phyloP scores from a whole-genome alignment of 1,140 invertebrate species.

The Phymastichus coffea region DNA sequence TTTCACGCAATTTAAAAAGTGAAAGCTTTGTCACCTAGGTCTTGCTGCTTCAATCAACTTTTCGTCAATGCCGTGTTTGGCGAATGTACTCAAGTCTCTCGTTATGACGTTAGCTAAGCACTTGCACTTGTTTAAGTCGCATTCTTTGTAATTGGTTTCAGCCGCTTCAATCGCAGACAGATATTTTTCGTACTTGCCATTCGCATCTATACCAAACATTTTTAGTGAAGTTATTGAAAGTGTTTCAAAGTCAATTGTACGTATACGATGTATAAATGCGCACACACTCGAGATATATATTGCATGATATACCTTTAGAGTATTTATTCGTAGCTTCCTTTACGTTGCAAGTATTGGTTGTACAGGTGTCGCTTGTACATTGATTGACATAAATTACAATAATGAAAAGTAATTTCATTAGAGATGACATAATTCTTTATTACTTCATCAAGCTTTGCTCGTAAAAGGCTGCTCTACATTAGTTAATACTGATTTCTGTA shows the following conservation, averaged over 20 bases:
- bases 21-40: slow-evolving; percentile 53
- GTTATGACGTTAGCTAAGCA: slow-evolving; percentile 68
- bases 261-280: too few species aligned
- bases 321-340: slow-evolving; percentile 4
- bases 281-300: too few species aligned
- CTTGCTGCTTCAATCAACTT: slow-evolving; percentile 63
- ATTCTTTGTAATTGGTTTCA: slow-evolving; percentile 37
- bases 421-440: neutral
- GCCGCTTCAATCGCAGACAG: slow-evolving; percentile 38
- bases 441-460: too few species aligned
- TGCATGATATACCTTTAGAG: slow-evolving; percentile 9
- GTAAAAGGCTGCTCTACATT: too few species aligned
- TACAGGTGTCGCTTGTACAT: slow-evolving; percentile 6
- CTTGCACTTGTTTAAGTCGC: slow-evolving; percentile 55
- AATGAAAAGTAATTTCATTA: neutral
- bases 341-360: neutral
- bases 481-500: too few species aligned
- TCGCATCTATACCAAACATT: slow-evolving; percentile 7
- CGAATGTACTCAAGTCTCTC: slow-evolving; percentile 71
- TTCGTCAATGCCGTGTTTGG: slow-evolving; percentile 66
- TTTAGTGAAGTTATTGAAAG: neutral
- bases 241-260: neutral
- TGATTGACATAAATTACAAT: neutral
- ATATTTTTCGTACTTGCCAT: slow-evolving; percentile 33
- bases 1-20: slow-evolving; percentile 20